Evolutionary conservation across 2,113 vertebrate genomes (phyloP), one percentile per base, ranked within the genome.

Genomic region (Mus spicilegus): DNA sequence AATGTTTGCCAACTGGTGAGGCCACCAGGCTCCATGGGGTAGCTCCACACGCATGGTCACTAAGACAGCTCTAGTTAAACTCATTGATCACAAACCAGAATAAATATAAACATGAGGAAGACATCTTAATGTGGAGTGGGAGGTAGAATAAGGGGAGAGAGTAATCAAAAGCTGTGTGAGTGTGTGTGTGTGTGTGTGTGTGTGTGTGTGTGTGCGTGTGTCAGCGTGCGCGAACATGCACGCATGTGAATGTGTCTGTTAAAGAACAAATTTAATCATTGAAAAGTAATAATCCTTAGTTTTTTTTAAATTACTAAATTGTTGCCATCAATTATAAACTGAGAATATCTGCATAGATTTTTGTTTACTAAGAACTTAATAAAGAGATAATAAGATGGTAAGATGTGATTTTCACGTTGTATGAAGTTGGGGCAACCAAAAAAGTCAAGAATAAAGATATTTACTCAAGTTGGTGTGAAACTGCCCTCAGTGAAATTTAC

Each of bases 321-420:
- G 12, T 93, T 95, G 19, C 4, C 24, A 96, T 19, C 12, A 51
- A 19, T 78, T n/a, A 39, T 92, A 95, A 91, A 91, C 88, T 87
- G 84, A 92, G 33, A 30, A 58, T 54, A 33, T 0, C 46, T 85
- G 39, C 88, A 67, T 70, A 72, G 80, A 58, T 20, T 88, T 96
- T 89, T 76, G 16, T 65, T 85, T 92, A 58, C 16, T 9, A 92
- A 94, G 58, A 61, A 51, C 24, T 95, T 95, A 95, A 73, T 90
- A 90, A 95, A 96, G 26, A 92, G 22, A 54, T 39, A 90, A 81
- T 88, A 88, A 90, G 85, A 95, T 86, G 65, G 67, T 93, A 95
- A 96, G 94, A 96, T 49, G 28, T 89, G 80, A 80, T 67, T 96
- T 95, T 72, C 49, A 91, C 91, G 93, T 87, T 96, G 87, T 90